Evolutionary conservation across 2,888 invertebrate genomes (phyloP).

Genomic region (Sphecodes monilicornis): DNA sequence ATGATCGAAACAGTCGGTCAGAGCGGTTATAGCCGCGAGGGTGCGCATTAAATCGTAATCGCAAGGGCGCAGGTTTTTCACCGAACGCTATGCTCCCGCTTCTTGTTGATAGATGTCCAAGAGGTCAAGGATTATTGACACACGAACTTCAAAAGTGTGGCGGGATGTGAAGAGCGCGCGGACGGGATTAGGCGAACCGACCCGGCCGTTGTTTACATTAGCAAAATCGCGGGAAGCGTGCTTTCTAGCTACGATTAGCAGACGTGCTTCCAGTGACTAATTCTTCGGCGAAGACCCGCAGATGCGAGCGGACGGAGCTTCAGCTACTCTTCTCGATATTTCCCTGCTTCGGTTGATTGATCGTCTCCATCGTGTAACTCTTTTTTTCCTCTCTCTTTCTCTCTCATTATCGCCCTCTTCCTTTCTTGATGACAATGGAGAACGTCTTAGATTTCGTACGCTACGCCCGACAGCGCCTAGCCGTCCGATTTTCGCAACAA

Average conservation of each 20-base stretch:
- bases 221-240: constrained; percentile 16
- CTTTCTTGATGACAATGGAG: too few relatives aligned
- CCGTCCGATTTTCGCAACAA: background rate
- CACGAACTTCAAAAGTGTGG: constrained; percentile 17
- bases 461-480: background rate
- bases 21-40: constrained; percentile 5
- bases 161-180: background rate
- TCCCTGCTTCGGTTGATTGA: constrained; percentile 37
- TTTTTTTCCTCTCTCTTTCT: background rate
- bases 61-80: background rate
- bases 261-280: constrained; percentile 56
- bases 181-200: background rate
- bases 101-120: constrained; percentile 17
- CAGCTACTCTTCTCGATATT: constrained; percentile 37
- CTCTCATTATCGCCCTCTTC: background rate
- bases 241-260: constrained; percentile 48
- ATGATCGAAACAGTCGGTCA: background rate
- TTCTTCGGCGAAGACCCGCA: constrained; percentile 70
- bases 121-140: constrained; percentile 44
- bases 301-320: constrained; percentile 64
- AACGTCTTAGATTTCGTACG: background rate
- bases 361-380: background rate
- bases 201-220: constrained; percentile 42
- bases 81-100: background rate
- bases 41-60: constrained; percentile 10